Evolutionary conservation across 2,888 invertebrate species (phyloP).

Genomic region (Tetrapedia diversipes): DNA sequence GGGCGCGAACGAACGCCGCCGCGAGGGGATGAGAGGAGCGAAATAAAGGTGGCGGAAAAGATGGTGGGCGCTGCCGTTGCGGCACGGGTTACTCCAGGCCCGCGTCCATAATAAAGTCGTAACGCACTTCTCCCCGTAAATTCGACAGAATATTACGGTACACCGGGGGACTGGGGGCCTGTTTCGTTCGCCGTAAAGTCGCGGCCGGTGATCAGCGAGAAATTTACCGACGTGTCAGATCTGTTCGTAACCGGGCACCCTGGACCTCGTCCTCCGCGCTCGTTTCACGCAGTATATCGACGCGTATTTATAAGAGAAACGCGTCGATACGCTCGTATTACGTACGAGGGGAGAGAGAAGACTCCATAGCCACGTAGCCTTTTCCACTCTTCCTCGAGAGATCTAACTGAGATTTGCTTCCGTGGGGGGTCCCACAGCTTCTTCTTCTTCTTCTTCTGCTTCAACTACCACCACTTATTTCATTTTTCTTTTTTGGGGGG

Average conservation of each 20-base stretch:
- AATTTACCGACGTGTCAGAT: slow-evolving; percentile 76
- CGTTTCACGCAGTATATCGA: slow-evolving; percentile 52
- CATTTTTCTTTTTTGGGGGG: neutral
- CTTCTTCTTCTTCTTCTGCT: neutral
- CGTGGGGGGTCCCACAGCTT: slow-evolving; percentile 33
- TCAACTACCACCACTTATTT: neutral
- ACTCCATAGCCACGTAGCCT: too few relatives aligned
- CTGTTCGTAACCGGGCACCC: slow-evolving; percentile 59
- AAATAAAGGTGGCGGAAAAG: slow-evolving; percentile 5
- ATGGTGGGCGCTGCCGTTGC: slow-evolving; percentile 37
- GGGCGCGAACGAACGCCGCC: neutral
- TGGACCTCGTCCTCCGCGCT: slow-evolving; percentile 13
- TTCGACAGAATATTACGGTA: slow-evolving; percentile 77
- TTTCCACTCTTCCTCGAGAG: neutral
- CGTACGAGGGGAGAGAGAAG: too few relatives aligned
- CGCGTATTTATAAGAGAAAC: slow-evolving; percentile 63
- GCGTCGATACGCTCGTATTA: slow-evolving; percentile 61
- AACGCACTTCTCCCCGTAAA: slow-evolving; percentile 75
- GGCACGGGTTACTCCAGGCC: slow-evolving; percentile 46
- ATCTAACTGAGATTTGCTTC: slow-evolving; percentile 23
- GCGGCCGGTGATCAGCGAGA: slow-evolving; percentile 72
- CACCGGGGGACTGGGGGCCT: slow-evolving; percentile 52
- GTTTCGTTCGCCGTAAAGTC: slow-evolving; percentile 70
- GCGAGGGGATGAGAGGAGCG: too few relatives aligned
- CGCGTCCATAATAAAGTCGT: slow-evolving; percentile 78